Conservation (phyloP, 1,140 invertebrate species). For the Drosophila kohkoa region DNA sequence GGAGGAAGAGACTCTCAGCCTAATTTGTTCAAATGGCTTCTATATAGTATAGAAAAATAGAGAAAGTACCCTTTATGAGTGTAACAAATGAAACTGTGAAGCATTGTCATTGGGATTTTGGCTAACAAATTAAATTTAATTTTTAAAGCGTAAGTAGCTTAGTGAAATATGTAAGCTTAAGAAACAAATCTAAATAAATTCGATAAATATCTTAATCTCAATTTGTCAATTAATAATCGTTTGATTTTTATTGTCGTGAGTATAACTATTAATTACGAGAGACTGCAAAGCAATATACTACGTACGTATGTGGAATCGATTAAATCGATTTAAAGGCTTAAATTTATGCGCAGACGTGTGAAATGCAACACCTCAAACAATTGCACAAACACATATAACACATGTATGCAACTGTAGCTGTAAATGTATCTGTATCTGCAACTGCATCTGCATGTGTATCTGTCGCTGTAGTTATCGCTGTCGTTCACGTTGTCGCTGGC, state of each 20-base stretch:
- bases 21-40: slow-evolving; percentile 77
- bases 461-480: background rate
- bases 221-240: background rate
- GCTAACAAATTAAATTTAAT: slow-evolving; percentile 17
- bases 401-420: background rate
- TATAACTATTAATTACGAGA: slow-evolving; percentile 2
- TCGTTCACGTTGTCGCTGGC: slow-evolving; percentile 13
- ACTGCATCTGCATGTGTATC: background rate
- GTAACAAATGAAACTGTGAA: slow-evolving; percentile 11
- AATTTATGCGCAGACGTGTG: slow-evolving; percentile 41
- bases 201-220: background rate
- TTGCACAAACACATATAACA: slow-evolving; percentile 31
- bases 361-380: slow-evolving; percentile 64
- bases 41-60: slow-evolving; percentile 16
- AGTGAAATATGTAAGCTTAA: background rate
- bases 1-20: slow-evolving; percentile 34
- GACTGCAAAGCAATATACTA: background rate
- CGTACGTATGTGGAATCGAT: background rate
- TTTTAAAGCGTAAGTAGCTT: background rate
- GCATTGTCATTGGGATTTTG: background rate
- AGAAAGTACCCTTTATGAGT: background rate
- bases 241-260: background rate
- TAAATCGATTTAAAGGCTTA: slow-evolving; percentile 19
- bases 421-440: background rate
- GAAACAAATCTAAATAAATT: background rate